Base-by-base conservation (phyloP, 2,888 invertebrate species). In the Fragum sueziense region DNA sequence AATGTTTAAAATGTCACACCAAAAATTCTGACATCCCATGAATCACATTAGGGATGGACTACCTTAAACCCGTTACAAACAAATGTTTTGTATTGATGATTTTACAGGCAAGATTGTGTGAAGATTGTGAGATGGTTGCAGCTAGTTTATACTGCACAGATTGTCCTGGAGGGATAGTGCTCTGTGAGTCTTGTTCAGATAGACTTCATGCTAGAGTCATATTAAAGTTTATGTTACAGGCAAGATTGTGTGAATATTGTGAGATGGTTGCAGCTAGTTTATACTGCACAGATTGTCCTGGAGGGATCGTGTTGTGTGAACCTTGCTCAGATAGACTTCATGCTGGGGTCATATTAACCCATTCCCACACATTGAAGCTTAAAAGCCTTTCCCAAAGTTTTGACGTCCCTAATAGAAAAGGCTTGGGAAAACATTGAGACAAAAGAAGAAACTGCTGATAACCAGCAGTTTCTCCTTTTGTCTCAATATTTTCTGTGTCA, bases 201-300 rank as follows among this genome's bases (percentile, higher is more conserved):
- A 29, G 74, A n/a, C 62, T 86, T 17, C 87, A 87, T 67, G 69
- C 70, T 20, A 86, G 87, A 9, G 87, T 84, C 11, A 75, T n/a
- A n/a, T n/a, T n/a, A n/a, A n/a, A n/a, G n/a, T 57, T 2, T 61
- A 17, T 61, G n/a, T 37, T 52, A 14, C 59, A 82, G 79, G 74
- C 41, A 0, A 73, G 76, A 37, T 25, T 75, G 11, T 87, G 87
- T 82, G 87, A 86, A 52, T 85, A 87, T 54, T 87, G 87, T 79
- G 87, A 85, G 59, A 71, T 67, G 22, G 61, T 69, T 31, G 22
- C 67, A n/a, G 86, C 86, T 6, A 85, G 78, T 51, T 57, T 86
- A 17, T 87, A 85, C 71, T 87, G 87, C 71, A 57, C 59, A 31
- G 86, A 85, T 34, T 87, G 87, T 76, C 80, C 78, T 68, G 82